These are phyloP conservation scores for Cerceris ruficornis DNA, from an alignment of 2,888 invertebrate genomes.

Conservation along the genomic window DNA sequence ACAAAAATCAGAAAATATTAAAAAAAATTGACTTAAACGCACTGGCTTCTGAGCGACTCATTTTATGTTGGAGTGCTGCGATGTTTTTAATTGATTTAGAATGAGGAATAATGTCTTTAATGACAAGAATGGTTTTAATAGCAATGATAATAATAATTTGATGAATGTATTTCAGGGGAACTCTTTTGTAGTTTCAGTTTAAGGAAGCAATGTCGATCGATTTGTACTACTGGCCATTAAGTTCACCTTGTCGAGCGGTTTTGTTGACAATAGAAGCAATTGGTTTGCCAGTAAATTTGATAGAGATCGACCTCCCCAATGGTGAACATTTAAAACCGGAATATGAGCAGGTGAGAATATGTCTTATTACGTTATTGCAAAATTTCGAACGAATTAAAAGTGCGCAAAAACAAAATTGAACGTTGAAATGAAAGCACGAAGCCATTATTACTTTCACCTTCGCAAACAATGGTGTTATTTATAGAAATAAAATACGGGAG, in stretches of 20 bases:
- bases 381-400: not conserved
- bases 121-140: too few species aligned
- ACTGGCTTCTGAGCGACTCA: too few species aligned
- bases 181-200: not conserved
- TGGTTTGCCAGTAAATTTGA: slow-evolving; percentile 77
- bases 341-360: slow-evolving; percentile 75
- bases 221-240: slow-evolving; percentile 73
- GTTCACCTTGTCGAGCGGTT: slow-evolving; percentile 80
- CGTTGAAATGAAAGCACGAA: too few species aligned
- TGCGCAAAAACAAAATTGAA: too few species aligned
- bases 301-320: slow-evolving; percentile 72
- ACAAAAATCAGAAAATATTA: too few species aligned
- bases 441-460: too few species aligned
- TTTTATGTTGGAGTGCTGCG: too few species aligned
- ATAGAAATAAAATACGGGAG: too few species aligned
- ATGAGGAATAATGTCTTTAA: too few species aligned
- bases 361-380: not conserved
- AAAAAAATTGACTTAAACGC: too few species aligned
- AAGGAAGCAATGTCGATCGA: slow-evolving; percentile 70
- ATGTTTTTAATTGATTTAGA: too few species aligned
- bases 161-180: not conserved
- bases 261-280: slow-evolving; percentile 79
- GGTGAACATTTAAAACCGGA: slow-evolving; percentile 80
- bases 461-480: too few species aligned
- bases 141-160: not conserved